phyloP scores from a whole-genome alignment of 2,113 vertebrate species.

The Etia nguti region DNA sequence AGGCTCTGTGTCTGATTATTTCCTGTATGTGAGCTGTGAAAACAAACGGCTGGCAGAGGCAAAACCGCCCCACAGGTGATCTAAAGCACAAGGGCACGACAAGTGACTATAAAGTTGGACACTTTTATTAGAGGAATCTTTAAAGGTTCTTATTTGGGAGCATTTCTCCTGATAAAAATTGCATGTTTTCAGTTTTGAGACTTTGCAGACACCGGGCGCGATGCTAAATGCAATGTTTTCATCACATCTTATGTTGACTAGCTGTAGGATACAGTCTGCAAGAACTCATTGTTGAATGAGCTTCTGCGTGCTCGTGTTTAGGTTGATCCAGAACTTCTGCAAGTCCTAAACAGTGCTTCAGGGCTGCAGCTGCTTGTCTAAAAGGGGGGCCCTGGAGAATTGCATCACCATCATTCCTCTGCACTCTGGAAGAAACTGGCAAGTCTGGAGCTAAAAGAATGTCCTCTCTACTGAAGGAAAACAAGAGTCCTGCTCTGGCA shows the following conservation, averaged over 20 bases:
- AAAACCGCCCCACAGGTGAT: background rate
- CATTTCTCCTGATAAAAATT: background rate
- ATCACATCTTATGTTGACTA: background rate
- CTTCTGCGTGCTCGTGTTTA: background rate
- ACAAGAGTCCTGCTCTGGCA: background rate
- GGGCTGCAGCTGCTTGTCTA: constrained; percentile 51
- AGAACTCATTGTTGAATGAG: background rate
- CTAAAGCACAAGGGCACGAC: background rate
- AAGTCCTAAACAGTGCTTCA: constrained; percentile 11
- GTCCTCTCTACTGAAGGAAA: background rate
- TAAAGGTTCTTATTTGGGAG: background rate
- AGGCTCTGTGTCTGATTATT: background rate
- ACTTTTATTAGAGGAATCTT: background rate
- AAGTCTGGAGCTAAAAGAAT: background rate
- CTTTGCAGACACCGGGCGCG: background rate
- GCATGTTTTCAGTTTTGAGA: background rate
- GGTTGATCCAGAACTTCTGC: background rate
- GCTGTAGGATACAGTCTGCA: background rate
- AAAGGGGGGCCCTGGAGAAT: constrained; percentile 42
- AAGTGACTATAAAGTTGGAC: background rate
- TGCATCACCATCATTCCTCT: constrained; percentile 59
- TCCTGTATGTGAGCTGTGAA: background rate
- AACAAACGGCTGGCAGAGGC: background rate
- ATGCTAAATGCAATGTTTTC: background rate
- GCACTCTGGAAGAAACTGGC: constrained; percentile 40